Percentiles rank a stretch among this genome's conserved stretches.
Evolutionary conservation across 2,888 invertebrate species (phyloP).

Genomic region (Romanomermis culicivorax): DNA sequence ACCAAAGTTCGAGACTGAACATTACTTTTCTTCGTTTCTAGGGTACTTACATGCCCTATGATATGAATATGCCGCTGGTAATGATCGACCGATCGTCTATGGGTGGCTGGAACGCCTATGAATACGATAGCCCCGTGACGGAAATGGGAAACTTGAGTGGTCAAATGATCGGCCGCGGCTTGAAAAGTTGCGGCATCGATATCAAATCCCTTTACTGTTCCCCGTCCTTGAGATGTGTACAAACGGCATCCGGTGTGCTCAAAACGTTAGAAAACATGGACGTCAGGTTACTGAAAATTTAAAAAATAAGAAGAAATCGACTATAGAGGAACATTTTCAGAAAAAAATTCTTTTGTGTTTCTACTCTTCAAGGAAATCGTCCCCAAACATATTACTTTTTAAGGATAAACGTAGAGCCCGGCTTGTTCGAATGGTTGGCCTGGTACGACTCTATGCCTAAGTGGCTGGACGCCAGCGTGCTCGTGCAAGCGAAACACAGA

Average conservation of each 20-base stretch:
- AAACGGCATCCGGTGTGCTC: slow-evolving; percentile 43
- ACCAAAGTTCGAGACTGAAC: too few species aligned
- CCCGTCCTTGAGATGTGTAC: slow-evolving; percentile 66
- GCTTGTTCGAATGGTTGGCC: slow-evolving; percentile 69
- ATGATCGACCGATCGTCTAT: slow-evolving; percentile 40
- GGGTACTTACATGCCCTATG: slow-evolving; percentile 51
- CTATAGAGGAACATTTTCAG: too few species aligned
- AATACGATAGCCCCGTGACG: slow-evolving; percentile 66
- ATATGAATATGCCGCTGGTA: slow-evolving; percentile 66
- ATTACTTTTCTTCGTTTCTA: too few species aligned
- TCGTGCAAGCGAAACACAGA: slow-evolving; percentile 46
- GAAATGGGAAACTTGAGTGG: slow-evolving; percentile 43
- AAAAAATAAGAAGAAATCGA: too few species aligned
- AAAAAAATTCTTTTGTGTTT: too few species aligned
- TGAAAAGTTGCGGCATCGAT: slow-evolving; percentile 36
- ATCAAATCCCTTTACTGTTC: slow-evolving; percentile 60
- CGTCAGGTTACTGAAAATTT: too few species aligned
- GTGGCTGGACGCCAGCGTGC: slow-evolving; percentile 42
- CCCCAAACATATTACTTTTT: too few species aligned
- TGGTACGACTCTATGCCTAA: slow-evolving; percentile 55
- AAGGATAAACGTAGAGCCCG: slow-evolving; percentile 48
- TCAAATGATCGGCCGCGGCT: slow-evolving; percentile 13
- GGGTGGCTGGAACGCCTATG: slow-evolving; percentile 48
- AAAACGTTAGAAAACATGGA: slow-evolving; percentile 19
- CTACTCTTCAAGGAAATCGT: too few species aligned